Evolutionary conservation across 1,140 invertebrate genomes (phyloP).

Genomic region (Orius insidiosus): DNA sequence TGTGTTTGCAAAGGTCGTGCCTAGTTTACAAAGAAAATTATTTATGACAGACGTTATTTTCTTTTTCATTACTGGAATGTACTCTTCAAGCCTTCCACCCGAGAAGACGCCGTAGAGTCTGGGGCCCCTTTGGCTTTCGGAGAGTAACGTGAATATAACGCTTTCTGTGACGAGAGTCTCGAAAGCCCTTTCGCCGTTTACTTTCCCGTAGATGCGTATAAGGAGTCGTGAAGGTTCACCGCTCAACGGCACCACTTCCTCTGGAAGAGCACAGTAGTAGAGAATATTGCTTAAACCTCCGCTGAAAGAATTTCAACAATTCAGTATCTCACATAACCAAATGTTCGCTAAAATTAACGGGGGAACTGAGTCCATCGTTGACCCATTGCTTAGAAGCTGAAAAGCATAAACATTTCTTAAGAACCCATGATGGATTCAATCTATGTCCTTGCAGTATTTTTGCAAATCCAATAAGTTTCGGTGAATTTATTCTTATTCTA

Average conservation of each 20-base stretch:
- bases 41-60: not conserved
- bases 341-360: too few species aligned
- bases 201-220: conserved; percentile 77
- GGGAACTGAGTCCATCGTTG: too few species aligned
- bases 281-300: conserved; percentile 63
- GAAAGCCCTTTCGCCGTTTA: conserved; percentile 62
- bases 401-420: too few species aligned
- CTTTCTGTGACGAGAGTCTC: conserved; percentile 78
- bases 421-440: too few species aligned
- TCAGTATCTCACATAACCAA: too few species aligned
- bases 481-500: too few species aligned
- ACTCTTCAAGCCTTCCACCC: conserved; percentile 87
- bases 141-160: conserved; percentile 81
- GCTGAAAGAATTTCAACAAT: conserved; percentile 30
- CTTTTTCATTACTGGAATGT: conserved; percentile 53
- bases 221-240: conserved; percentile 46
- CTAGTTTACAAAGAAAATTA: conserved; percentile 26
- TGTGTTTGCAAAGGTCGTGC: conserved; percentile 59
- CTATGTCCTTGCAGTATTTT: too few species aligned
- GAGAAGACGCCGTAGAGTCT: conserved; percentile 91
- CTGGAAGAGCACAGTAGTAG: conserved; percentile 54
- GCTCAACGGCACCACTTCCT: conserved; percentile 25
- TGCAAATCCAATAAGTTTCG: too few species aligned
- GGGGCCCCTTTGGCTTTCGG: conserved; percentile 81
- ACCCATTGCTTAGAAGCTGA: too few species aligned